Evolutionary conservation across 2,888 invertebrate species (phyloP).

Genomic region (Heliconius erato): DNA sequence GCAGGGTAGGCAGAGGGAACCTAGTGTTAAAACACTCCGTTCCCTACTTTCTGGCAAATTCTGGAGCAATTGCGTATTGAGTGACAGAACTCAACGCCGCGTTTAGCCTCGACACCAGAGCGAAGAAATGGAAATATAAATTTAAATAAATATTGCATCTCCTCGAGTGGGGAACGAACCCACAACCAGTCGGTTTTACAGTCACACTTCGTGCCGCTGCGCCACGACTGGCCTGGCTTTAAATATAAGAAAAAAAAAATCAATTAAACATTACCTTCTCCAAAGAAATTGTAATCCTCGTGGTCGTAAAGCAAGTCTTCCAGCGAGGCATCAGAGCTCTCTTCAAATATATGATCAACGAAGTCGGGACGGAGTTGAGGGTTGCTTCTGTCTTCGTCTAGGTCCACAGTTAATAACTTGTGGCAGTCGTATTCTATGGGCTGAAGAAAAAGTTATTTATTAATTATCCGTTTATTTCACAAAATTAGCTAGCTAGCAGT

Average conservation of each 20-base stretch:
- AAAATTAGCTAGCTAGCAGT: too few species aligned
- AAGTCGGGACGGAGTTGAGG: constrained; percentile 75
- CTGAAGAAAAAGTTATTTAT: not conserved
- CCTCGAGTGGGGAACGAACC: too few species aligned
- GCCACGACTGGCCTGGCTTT: not conserved
- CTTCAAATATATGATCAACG: constrained; percentile 69
- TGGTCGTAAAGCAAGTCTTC: constrained; percentile 69
- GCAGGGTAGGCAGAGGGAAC: too few species aligned
- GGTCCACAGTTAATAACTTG: constrained; percentile 65
- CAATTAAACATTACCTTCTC: constrained; percentile 58
- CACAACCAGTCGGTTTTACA: too few species aligned
- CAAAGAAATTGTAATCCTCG: constrained; percentile 68
- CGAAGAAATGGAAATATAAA: too few species aligned
- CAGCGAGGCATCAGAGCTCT: constrained; percentile 71
- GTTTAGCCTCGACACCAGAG: too few species aligned
- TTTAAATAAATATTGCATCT: too few species aligned
- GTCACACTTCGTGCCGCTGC: too few species aligned
- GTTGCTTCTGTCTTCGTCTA: constrained; percentile 70
- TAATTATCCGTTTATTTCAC: not conserved
- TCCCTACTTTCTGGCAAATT: too few species aligned
- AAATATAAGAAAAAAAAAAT: not conserved
- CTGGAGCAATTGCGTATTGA: too few species aligned
- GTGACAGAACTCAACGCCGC: too few species aligned
- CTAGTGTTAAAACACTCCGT: too few species aligned
- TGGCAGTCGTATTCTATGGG: constrained; percentile 61